Base-by-base conservation (phyloP, 2,888 invertebrate species). In the Drosophila lacicola region DNA sequence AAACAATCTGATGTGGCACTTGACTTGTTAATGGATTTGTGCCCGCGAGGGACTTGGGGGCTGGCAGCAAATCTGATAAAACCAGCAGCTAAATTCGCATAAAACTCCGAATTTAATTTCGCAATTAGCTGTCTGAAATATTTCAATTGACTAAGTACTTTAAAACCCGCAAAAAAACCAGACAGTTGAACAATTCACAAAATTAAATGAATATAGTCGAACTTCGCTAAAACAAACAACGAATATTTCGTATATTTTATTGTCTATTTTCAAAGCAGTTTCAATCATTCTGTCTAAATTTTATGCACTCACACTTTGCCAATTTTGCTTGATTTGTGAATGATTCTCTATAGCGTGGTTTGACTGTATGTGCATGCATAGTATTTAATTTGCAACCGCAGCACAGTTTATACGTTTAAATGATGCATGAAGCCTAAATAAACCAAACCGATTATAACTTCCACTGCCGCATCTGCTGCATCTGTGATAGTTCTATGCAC, bases 111-210 rank as follows among this genome's bases (percentile, higher is more conserved):
- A 74, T 57, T 63, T 36, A 14, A 69, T 51, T 64, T 45, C 13
- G 44, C 70, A 75, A 72, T 75, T 68, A 64, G 39, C 57, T 72
- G 34, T 19, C 42, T 44, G 37, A 50, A 74, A 51, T 64, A 37
- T 50, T 64, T 5, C 42, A 50, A 55, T 45, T 62, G 57, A 57
- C 25, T 57, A 50, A 54, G 37, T 51, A 42, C 46, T 54, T 56
- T 0, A n/a, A 63, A 54, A 37, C 9, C 21, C 39, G 25, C 46
- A 34, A 25, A 41, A 29, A n/a, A 11, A 47, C 8, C 46, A 13
- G 14, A 19, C 17, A 42, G 25, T 53, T 11, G 29, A 57, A 63
- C 34, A 42, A 44, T 29, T 11, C 36, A 41, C 11, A 37, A 36
- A 57, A 46, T 41, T 44, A 45, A 53, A 49, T 41, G 50, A 54